These are phyloP conservation scores for Papilio aristodemus DNA, from an alignment of 1,140 invertebrate species.

Conservation along the genomic window DNA sequence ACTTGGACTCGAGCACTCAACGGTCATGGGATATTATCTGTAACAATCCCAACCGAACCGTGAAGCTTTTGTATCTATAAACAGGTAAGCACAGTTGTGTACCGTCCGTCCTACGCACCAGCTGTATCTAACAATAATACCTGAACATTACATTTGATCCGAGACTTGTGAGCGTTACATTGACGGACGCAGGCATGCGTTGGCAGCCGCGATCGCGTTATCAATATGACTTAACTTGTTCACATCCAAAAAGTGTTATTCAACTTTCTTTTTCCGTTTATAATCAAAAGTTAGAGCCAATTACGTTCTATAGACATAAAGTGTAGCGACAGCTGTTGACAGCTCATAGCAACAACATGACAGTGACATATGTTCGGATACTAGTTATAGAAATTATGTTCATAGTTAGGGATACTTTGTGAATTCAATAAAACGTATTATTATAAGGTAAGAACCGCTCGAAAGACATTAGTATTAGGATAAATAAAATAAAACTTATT, in stretches of 20 bases:
- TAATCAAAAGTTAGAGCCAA: background rate
- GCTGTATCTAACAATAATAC: slow-evolving; percentile 4
- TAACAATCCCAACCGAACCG: slow-evolving; percentile 35
- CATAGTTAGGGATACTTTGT: background rate
- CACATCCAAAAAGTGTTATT: background rate
- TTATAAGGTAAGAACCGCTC: background rate
- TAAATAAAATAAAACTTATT: no score
- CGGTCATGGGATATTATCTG: slow-evolving; percentile 51
- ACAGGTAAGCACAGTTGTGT: slow-evolving; percentile 34
- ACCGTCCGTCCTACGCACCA: slow-evolving; percentile 37
- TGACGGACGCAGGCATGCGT: slow-evolving; percentile 21
- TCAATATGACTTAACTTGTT: background rate
- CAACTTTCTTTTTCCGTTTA: background rate
- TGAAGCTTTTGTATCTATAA: slow-evolving; percentile 28
- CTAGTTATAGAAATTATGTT: background rate
- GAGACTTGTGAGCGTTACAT: slow-evolving; percentile 27
- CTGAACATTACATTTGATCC: slow-evolving; percentile 1
- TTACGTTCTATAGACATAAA: background rate
- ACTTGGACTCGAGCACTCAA: slow-evolving; percentile 40
- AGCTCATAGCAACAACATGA: background rate
- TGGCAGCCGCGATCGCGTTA: background rate
- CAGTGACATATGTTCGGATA: slow-evolving; percentile 6
- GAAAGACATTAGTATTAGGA: no score
- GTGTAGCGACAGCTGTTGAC: background rate
- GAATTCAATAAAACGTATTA: background rate